Evolutionary conservation across 2,113 vertebrate genomes (phyloP), one percentile per base, ranked within the genome.

Genomic region (Tragelaphus buxtoni): DNA sequence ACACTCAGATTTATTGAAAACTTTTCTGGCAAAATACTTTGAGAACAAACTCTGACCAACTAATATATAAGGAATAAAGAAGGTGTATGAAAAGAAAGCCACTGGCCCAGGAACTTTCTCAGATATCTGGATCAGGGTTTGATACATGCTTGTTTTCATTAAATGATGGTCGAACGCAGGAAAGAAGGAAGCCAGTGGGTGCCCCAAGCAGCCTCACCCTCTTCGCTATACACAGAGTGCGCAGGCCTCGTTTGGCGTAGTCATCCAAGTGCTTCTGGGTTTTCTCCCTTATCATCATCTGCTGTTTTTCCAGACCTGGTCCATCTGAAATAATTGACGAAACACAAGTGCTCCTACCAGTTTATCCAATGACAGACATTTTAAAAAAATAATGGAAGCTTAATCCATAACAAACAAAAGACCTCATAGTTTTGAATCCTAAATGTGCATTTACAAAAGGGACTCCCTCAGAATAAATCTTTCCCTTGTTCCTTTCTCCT

Each of bases 191-290:
- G 63, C 45, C 2, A 0, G 5, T 0, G 2, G 28, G 26, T 0
- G 22, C 4, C 3, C n/a, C 3, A 0, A 5, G 45, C 2, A 60
- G 16, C 1, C 95, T 96, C 98, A 99, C 99, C 99, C 99, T 99
- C 97, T 99, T 99, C 22, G 99, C 99, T 32, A 99, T 98, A 97
- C 99, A 99, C 7, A 99, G 98, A 32, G 99, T 99, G 39, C 99
- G 99, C 0, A 99, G 99, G 28, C 99, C 99, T 47, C 98, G 99
- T 95, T 98, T 99, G 92, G 99, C 99, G 18, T 99, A 99, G 85
- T 98, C 94, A 95, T 99, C 99, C 98, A 99, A 98, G 95, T 99
- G 99, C 77, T 94, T 98, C 98, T 99, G 99, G 2, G 99, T 99
- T 95, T 97, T 98, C 42, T 98, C 98, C 93, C 98, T 98, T 90